Evolutionary conservation across 2,113 vertebrate genomes (phyloP).

Genomic region (Setophaga petechia): DNA sequence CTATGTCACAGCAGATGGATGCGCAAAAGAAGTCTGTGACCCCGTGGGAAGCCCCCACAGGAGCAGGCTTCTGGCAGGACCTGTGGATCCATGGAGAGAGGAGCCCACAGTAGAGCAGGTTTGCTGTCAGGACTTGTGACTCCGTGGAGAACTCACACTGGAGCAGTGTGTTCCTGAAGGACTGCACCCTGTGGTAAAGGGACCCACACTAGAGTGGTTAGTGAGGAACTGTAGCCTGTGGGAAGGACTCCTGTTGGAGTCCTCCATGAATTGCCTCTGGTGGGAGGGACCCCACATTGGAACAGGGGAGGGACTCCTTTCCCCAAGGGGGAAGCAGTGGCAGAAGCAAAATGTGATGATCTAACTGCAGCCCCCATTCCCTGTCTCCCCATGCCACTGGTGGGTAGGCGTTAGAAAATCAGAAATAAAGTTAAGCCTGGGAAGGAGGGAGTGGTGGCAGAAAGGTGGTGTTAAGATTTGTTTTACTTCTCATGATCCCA

Average conservation of each 20-base stretch:
- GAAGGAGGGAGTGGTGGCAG: neutral
- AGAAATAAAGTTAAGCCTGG: neutral
- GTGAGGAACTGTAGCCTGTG: neutral
- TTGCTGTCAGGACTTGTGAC: neutral
- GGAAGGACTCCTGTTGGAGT: neutral
- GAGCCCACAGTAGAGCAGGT: neutral
- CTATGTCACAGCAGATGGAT: neutral
- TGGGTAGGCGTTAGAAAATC: neutral
- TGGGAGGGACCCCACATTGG: neutral
- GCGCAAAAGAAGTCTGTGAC: neutral
- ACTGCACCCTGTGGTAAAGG: neutral
- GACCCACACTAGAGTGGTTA: fast-evolving
- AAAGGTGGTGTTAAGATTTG: neutral
- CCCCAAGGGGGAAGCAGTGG: neutral
- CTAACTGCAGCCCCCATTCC: neutral
- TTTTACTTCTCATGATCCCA: neutral
- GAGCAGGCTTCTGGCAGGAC: neutral
- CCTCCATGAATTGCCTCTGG: neutral
- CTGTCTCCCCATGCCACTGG: neutral
- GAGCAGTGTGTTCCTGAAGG: neutral
- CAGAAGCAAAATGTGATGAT: neutral
- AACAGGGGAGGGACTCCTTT: neutral
- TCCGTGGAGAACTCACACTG: fast-evolving
- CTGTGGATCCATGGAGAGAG: neutral
- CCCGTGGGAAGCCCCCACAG: fast-evolving